These are phyloP conservation scores for Nineta flava DNA, from an alignment of 2,888 invertebrate species.

Conservation along the genomic window DNA sequence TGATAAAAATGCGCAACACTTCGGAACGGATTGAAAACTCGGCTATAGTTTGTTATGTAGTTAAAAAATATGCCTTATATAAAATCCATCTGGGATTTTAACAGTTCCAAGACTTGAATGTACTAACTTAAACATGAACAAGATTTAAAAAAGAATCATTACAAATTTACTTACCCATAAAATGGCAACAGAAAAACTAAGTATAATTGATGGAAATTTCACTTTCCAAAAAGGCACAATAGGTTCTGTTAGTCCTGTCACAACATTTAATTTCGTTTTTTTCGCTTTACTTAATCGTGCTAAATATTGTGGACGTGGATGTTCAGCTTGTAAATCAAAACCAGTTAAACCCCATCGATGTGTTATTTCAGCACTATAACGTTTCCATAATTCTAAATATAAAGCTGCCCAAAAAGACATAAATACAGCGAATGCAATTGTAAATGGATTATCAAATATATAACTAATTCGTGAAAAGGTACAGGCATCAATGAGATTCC, in stretches of 20 bases:
- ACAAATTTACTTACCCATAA: constrained; percentile 25
- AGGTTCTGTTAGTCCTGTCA: constrained; percentile 47
- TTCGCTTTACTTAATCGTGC: constrained; percentile 38
- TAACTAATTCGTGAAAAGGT: constrained; percentile 56
- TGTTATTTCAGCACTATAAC: constrained; percentile 59
- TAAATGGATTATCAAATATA: constrained; percentile 66
- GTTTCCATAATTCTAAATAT: constrained; percentile 72
- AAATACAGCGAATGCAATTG: constrained; percentile 60
- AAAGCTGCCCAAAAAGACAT: constrained; percentile 72
- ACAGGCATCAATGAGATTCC: constrained; percentile 56
- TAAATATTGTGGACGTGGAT: constrained; percentile 62
- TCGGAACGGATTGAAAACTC: no score
- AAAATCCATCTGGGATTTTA: no score
- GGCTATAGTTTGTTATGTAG: no score
- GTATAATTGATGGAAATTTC: constrained; percentile 49
- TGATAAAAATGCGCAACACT: no score
- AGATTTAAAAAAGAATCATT: neutral
- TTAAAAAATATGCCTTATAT: no score
- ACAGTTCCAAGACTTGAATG: no score
- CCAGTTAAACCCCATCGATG: constrained; percentile 70
- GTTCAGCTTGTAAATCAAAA: constrained; percentile 56
- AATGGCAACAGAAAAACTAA: constrained; percentile 52
- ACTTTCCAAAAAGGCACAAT: constrained; percentile 62
- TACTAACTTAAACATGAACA: no score
- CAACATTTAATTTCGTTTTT: constrained; percentile 33